Base-by-base conservation (phyloP, 2,797 vertebrate species). In the Xenops minutus region DNA sequence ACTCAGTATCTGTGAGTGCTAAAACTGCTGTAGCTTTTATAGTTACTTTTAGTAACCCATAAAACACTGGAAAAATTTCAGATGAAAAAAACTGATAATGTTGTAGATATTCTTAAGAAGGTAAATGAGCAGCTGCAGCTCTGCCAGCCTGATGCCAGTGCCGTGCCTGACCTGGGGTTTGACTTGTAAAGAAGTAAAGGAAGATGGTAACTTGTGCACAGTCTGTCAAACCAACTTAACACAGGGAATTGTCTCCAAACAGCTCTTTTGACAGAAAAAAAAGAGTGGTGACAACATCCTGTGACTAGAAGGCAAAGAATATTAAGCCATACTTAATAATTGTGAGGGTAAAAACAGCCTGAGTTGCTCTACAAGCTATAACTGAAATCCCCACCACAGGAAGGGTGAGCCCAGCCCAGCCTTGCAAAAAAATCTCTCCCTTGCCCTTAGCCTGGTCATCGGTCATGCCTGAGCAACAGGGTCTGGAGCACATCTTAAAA, bases 21-120 rank as follows among this genome's bases (percentile, higher is more conserved):
- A 89, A 89, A 95, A 82, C 36, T 63, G 56, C 73, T 71, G 32
- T 24, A 85, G 77, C 44, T 95, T 92, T 93, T 85, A 83, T 23
- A 85, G 91, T 49, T 83, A 39, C 85, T 80, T 91, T 91, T 61
- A 92, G 88, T 72, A 92, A 92, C 88, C 56, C 68, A 77, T 92
- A 95, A 83, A 89, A 85, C 48, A 81, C 54, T 12, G 41, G 52
- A 63, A 26, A 74, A 46, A 81, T 58, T 88, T 92, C 88, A 88
- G 61, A 74, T 4, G 14, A 58, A 77, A 49, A 54, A 83, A 91
- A 39, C 22, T 8, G 36, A 39, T 52, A 43, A 32, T 13, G 52
- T 22, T 48, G 48, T 56, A 74, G 61, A 62, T 54, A 64, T 59
- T 46, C 41, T 51, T 6, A 62, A 52, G 71, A 34, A 80, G 64